These are phyloP conservation scores for Athrips mouffetella DNA, from an alignment of 2,888 invertebrate genomes.

Conservation along the genomic window DNA sequence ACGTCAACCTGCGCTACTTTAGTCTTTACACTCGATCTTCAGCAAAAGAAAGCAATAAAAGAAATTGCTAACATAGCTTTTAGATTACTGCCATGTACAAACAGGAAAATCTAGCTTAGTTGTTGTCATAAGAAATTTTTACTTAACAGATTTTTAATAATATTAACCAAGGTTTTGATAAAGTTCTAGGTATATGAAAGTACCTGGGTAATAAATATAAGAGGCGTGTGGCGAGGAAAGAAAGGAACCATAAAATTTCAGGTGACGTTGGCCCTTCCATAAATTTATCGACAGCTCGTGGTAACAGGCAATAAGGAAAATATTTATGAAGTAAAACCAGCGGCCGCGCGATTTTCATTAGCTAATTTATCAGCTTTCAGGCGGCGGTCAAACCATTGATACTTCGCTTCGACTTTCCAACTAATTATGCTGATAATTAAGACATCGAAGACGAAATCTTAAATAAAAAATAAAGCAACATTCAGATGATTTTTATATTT, in stretches of 20 bases:
- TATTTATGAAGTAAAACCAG: constrained; percentile 71
- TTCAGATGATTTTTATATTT: not conserved
- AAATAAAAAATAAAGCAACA: not conserved
- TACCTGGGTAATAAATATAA: constrained; percentile 49
- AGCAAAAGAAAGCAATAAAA: not conserved
- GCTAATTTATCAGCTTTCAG: constrained; percentile 57
- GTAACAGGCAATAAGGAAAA: constrained; percentile 73
- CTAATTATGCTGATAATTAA: constrained; percentile 2
- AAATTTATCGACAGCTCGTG: constrained; percentile 76
- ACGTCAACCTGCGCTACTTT: not conserved
- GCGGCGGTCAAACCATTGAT: constrained; percentile 18
- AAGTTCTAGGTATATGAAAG: constrained; percentile 19
- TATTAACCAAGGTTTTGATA: not conserved
- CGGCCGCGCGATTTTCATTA: constrained; percentile 64
- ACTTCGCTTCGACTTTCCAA: constrained; percentile 1
- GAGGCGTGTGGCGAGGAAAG: constrained; percentile 45
- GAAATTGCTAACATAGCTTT: not conserved
- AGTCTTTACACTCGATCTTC: not conserved
- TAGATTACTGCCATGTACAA: not conserved
- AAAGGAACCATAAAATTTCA: constrained; percentile 72
- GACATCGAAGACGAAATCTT: not conserved
- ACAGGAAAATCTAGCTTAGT: too few relatives aligned
- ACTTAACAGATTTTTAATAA: too few relatives aligned
- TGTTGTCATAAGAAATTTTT: too few relatives aligned
- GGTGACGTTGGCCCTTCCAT: constrained; percentile 72